Evolutionary conservation across 2,113 vertebrate genomes (phyloP).

Genomic region (Cynocephalus volans): DNA sequence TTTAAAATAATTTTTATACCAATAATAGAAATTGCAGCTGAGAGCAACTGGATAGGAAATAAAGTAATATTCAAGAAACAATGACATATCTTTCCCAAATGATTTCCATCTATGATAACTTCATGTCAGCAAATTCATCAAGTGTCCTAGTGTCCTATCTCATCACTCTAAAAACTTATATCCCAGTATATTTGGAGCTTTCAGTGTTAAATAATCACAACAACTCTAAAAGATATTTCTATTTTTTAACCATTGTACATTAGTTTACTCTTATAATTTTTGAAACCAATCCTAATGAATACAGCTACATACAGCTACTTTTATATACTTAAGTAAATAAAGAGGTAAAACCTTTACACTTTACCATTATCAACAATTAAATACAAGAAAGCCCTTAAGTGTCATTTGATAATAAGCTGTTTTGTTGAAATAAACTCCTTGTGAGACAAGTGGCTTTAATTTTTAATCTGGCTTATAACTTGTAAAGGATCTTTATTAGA

Average conservation of each 20-base stretch:
- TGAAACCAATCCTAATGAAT: conserved; percentile 24
- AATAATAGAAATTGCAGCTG: conserved; percentile 62
- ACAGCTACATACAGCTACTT: neutral
- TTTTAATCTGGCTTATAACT: neutral
- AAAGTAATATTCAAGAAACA: conserved; percentile 73
- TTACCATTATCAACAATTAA: conserved; percentile 65
- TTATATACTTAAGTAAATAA: conserved; percentile 13
- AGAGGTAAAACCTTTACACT: conserved; percentile 56
- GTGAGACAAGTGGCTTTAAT: conserved; percentile 56
- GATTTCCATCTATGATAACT: conserved; percentile 64
- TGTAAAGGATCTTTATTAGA: conserved; percentile 32
- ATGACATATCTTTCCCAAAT: conserved; percentile 12
- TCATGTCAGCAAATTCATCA: conserved; percentile 70
- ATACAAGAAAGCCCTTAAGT: conserved; percentile 25
- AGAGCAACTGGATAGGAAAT: neutral
- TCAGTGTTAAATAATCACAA: conserved; percentile 71
- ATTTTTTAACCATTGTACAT: neutral
- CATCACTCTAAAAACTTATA: conserved; percentile 79
- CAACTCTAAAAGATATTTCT: conserved; percentile 65
- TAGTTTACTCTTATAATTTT: neutral
- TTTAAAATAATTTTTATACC: conserved; percentile 73
- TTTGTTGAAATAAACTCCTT: conserved; percentile 50
- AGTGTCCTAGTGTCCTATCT: conserved; percentile 24
- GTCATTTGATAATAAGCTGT: conserved; percentile 51
- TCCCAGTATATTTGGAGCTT: conserved; percentile 56